Evolutionary conservation across 2,888 invertebrate genomes (phyloP), one percentile per base, ranked within the genome.

Genomic region (Mamestra brassicae): DNA sequence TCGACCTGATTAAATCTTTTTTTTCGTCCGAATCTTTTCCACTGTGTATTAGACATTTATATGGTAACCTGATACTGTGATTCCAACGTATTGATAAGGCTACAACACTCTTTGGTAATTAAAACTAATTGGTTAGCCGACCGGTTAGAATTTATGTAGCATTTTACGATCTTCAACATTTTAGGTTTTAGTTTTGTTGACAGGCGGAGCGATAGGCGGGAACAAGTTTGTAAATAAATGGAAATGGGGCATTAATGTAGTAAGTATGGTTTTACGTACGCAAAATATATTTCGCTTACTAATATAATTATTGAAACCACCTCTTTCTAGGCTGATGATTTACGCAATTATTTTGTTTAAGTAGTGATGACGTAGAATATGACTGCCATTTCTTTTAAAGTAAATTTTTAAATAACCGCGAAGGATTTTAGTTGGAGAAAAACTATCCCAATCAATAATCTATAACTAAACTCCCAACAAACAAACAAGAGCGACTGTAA

Each of bases 121-220:
- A 92, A 92, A 92, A 89, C 90, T 92, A 94, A 94, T 93, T 93
- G 92, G 92, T 79, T 76, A 80, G 79, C 81, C 83, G 83, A 88
- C 86, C 85, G 83, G 88, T 86, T 89, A 86, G 82, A 89, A 88
- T 90, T 88, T 90, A 91, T 87, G 65, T 76, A 85, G 77, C 42
- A 79, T 79, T 87, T 89, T 90, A 90, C 85, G 85, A 88, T 81
- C 72, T 62, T 78, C 60, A 64, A 85, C 72, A 70, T 76, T 73
- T 79, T 75, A 42, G 42, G 65, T 15, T 15, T n/a, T 8, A 64
- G 15, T 71, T 72, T 68, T 57, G n/a, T 11, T 74, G 34, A 71
- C 58, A 57, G 1, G 36, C 70, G 63, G 26, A 70, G 75, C 69
- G 81, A 47, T 34, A 4, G 67, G 36, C 74, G 73, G 17, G 4